Base-by-base conservation (phyloP, 1,140 invertebrate species). In the Calliphora vicina region DNA sequence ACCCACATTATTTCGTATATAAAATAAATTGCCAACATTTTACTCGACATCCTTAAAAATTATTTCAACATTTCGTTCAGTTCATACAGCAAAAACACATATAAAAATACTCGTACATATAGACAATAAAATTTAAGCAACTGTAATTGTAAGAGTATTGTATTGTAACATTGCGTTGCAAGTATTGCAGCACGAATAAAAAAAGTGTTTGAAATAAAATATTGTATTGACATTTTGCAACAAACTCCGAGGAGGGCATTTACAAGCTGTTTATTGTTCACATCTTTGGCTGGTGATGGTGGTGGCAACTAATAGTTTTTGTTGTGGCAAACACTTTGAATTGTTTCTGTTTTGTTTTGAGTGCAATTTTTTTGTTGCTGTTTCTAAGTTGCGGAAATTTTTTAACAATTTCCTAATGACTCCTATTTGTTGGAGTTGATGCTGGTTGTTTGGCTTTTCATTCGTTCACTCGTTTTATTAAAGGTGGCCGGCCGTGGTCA, bases 361-460 rank as follows among this genome's bases (percentile, higher is more conserved):
- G 45, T 50, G 45, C 35, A 35, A 35, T 50, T 23, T 71, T 10
- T 73, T 3, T 74, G 26, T 29, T 29, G 23, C 1, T 72, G 67
- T 72, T n/a, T n/a, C n/a, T n/a, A n/a, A 26, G 9, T 74, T 74
- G 72, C 72, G 72, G 72, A 74, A 74, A 74, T 74, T 74, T 35
- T 74, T 74, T 6, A 74, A 74, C 72, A 74, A 74, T 74, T 74
- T 74, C 72, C 72, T 74, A 74, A 74, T 74, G 72, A 74, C 72
- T 74, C 72, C 72, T 72, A 72, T 72, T 72, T 72, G 71, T 72
- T 72, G 71, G 71, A 27, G 35, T 35, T 72, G 23, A 72, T 72
- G 35, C 35, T 35, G 35, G 35, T 10, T 35, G 35, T 35, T 35
- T 35, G 35, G 35, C 35, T 35, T 2, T 35, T 35, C 10, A 8